Conservation (phyloP, 2,888 invertebrate species). For the Sphaeridia pumilis region DNA sequence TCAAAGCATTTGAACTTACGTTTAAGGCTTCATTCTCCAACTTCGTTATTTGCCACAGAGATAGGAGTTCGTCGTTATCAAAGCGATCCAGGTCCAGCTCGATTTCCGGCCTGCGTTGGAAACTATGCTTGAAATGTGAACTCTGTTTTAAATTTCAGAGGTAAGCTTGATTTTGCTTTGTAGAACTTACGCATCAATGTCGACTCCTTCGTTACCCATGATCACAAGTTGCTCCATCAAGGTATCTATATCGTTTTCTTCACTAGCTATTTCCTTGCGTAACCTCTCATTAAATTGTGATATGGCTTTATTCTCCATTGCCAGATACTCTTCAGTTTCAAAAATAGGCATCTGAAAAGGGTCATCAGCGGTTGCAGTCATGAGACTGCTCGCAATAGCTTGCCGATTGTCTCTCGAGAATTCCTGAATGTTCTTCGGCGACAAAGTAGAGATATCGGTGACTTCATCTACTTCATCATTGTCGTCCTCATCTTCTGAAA, state of each 20-base stretch:
- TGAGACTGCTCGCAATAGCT: background rate
- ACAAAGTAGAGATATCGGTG: conserved; percentile 10
- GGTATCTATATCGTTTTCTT: conserved; percentile 26
- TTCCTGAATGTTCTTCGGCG: conserved; percentile 2
- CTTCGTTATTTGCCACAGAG: conserved; percentile 25
- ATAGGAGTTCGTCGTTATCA: conserved; percentile 25
- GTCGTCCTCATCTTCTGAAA: conserved; percentile 21
- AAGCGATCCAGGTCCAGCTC: conserved; percentile 15
- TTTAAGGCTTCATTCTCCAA: conserved; percentile 32
- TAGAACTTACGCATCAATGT: conserved; percentile 24
- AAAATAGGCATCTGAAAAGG: conserved; percentile 30
- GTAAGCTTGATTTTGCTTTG: conserved; percentile 4
- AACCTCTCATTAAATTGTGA: conserved; percentile 27
- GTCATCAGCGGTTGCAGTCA: conserved; percentile 2
- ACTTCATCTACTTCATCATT: conserved; percentile 9
- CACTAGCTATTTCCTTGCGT: conserved; percentile 26
- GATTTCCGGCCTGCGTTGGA: conserved; percentile 11
- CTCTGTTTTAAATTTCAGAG: conserved; percentile 3
- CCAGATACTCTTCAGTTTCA: conserved; percentile 30
- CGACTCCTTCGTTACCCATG: conserved; percentile 13
- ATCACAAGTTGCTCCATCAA: conserved; percentile 18
- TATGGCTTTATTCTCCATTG: conserved; percentile 32
- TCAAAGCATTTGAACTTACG: conserved; percentile 20
- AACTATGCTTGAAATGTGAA: too few relatives aligned
- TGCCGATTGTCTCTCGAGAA: background rate